Percentiles rank a stretch among this genome's conserved stretches.
These are phyloP conservation scores for Sinocyclocheilus rhinocerous DNA, from an alignment of 2,113 vertebrate genomes.

Conservation along the genomic window DNA sequence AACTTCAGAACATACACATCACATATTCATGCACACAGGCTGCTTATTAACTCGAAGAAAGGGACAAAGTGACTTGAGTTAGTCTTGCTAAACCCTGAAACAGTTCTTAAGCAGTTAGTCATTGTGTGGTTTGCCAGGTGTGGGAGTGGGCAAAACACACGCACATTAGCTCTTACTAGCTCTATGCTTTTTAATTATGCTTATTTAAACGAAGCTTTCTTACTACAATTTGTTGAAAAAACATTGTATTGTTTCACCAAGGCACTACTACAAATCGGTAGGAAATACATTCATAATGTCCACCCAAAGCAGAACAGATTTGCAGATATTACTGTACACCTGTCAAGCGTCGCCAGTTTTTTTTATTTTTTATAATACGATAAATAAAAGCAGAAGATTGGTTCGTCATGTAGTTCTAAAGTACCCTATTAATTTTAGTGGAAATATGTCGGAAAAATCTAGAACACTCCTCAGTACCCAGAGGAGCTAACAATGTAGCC, in stretches of 20 bases:
- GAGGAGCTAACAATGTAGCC: conserved; percentile 27
- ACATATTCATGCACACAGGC: not conserved
- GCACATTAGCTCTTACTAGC: not conserved
- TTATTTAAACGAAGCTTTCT: not conserved
- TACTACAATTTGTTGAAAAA: not conserved
- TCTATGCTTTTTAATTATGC: not conserved
- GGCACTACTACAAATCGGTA: not conserved
- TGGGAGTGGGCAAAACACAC: not conserved
- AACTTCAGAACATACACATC: not conserved
- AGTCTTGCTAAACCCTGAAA: conserved; percentile 7
- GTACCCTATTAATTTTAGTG: not conserved
- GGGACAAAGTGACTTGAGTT: not conserved
- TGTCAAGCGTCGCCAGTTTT: not conserved
- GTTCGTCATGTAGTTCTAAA: not conserved
- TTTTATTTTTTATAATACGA: not conserved
- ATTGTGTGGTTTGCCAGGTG: not conserved
- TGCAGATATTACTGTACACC: not conserved
- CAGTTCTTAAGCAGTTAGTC: not conserved
- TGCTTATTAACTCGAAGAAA: not conserved
- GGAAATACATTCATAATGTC: not conserved
- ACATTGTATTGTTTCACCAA: not conserved
- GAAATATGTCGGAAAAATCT: conserved; percentile 38
- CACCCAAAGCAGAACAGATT: not conserved
- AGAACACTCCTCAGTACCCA: conserved; percentile 38
- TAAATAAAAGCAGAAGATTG: not conserved